Base-by-base conservation (phyloP, 2,888 invertebrate genomes). In the Rhogogaster chlorosoma region DNA sequence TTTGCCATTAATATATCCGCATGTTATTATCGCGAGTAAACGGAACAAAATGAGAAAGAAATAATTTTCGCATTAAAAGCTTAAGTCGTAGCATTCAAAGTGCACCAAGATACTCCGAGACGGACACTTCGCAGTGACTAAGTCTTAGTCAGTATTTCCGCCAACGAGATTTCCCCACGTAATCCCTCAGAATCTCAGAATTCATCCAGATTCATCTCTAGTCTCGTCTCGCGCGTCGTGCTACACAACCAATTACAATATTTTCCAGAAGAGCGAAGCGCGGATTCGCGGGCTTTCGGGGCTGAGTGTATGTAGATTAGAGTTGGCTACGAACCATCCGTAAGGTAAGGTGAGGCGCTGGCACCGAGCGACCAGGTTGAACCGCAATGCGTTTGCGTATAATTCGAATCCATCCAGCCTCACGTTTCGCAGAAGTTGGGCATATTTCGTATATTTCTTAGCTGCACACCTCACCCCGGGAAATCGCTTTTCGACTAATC, bases 401-500 rank as follows among this genome's bases (percentile, higher is more conserved):
- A 49, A 77, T 78, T 36, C 36, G 61, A 57, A 57, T 77, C 75
- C 45, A 49, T 36, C 78, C 78, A 49, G 49, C 53, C 29, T 53
- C 22, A 32, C 49, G 53, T 77, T 77, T 53, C 29, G 9, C 77
- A 18, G 29, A 53, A 77, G 77, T 77, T 77, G 78, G 78, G 78
- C 36, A 78, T 78, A 78, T 78, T 78, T 78, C 78, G 78, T 78
- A 53, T 83, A 88, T 92, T 91, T 91, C 92, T 90, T 89, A 87
- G 89, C 88, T 90, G 90, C 90, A 90, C 88, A 87, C 87, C 88
- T 88, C 86, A 88, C 87, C 87, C 89, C 89, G 88, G 90, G 89
- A 91, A 92, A 92, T 92, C 91, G 92, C 89, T 92, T 92, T 89
- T 89, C 91, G 89, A 90, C 92, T 93, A 93, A 93, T 92, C 92